Evolutionary conservation across 2,113 vertebrate genomes (phyloP).

Genomic region (Pollachius pollachius): DNA sequence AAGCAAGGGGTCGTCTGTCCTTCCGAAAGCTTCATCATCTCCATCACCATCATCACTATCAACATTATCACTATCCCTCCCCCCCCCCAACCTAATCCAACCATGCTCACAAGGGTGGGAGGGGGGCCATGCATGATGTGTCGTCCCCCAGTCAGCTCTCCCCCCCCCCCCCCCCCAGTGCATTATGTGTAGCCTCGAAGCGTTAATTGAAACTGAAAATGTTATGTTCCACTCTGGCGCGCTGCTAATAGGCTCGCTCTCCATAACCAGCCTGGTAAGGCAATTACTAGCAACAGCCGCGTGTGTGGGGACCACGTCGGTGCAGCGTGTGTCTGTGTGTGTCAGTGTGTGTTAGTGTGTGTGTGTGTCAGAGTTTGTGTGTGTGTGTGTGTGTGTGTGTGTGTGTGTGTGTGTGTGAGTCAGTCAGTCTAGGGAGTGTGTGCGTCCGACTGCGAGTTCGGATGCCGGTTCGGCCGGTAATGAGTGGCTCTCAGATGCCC

Average conservation of each 20-base stretch:
- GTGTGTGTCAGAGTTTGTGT: background rate
- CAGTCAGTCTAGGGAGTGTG: background rate
- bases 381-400: background rate
- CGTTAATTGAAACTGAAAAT: conserved; percentile 82
- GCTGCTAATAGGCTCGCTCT: conserved; percentile 69
- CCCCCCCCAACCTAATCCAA: conserved; percentile 8
- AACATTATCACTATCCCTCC: no score
- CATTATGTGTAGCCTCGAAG: conserved; percentile 71
- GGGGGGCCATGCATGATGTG: no score
- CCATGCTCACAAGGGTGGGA: no score
- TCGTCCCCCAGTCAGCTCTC: conserved; percentile 29
- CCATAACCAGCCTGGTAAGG: conserved; percentile 59
- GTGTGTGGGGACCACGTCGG: conserved; percentile 31
- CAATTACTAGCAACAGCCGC: conserved; percentile 61
- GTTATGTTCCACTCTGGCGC: conserved; percentile 74
- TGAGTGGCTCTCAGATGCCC: no score
- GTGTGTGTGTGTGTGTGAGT: background rate
- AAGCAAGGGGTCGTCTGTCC: conserved; percentile 2
- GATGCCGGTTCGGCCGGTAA: no score
- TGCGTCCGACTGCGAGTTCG: background rate
- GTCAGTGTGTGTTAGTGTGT: background rate
- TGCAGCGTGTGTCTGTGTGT: background rate
- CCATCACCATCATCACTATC: background rate
- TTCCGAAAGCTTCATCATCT: conserved; percentile 4
- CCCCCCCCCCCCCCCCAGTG: conserved; percentile 59